Evolutionary conservation across 2,113 vertebrate species (phyloP).

Genomic region (Scomber scombrus): DNA sequence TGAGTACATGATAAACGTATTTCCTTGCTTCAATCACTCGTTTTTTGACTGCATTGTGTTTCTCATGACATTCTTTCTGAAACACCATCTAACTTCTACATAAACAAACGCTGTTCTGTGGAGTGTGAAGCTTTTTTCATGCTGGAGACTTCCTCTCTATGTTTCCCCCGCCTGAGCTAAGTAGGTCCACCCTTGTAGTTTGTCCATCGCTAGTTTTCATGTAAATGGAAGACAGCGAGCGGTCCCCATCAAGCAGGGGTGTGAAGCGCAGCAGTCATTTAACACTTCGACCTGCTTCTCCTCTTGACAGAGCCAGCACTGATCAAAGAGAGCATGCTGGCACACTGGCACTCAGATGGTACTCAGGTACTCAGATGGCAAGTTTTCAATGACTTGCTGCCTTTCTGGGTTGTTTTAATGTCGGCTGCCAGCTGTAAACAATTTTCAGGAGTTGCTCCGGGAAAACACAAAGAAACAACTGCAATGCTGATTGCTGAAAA

Average conservation of each 20-base stretch:
- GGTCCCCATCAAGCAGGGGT: neutral
- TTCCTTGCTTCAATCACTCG: constrained; percentile 22
- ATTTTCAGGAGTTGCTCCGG: constrained; percentile 20
- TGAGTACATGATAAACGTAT: constrained; percentile 25
- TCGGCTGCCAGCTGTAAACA: constrained; percentile 32
- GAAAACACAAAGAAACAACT: neutral
- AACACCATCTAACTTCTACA: neutral
- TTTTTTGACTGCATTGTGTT: constrained; percentile 1
- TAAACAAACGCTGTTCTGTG: constrained; percentile 35
- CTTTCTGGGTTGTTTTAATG: constrained; percentile 16
- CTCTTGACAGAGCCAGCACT: constrained; percentile 9
- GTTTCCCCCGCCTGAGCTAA: neutral
- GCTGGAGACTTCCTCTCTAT: neutral
- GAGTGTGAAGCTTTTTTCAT: neutral
- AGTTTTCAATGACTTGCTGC: constrained; percentile 1
- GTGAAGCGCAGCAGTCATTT: constrained; percentile 52
- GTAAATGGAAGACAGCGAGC: neutral
- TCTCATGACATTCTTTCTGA: constrained; percentile 21
- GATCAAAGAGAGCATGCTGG: constrained; percentile 35
- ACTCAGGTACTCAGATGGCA: constrained; percentile 38
- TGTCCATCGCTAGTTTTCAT: constrained; percentile 2
- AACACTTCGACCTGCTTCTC: neutral
- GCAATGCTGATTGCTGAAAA: neutral
- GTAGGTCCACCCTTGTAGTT: neutral
- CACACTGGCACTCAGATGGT: constrained; percentile 23